These are phyloP conservation scores for Euzetes globulus DNA, from an alignment of 2,888 invertebrate genomes.

Conservation along the genomic window DNA sequence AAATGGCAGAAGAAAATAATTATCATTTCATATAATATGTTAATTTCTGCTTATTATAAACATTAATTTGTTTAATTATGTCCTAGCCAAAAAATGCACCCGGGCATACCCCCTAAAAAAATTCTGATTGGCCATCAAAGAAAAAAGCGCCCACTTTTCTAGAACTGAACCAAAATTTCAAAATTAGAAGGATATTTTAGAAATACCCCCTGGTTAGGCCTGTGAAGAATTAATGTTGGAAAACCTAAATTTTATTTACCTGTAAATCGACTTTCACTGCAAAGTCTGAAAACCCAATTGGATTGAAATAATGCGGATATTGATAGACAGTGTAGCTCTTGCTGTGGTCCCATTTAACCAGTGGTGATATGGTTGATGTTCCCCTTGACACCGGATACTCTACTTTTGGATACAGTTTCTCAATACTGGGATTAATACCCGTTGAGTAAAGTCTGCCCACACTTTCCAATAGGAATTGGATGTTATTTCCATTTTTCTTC, in stretches of 20 bases:
- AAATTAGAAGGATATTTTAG: too few relatives aligned
- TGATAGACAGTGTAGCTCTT: constrained; percentile 7
- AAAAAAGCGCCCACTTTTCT: too few relatives aligned
- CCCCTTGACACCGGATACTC: constrained; percentile 75
- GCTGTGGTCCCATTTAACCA: constrained; percentile 40
- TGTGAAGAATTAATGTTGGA: not conserved
- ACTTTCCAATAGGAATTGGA: constrained; percentile 19
- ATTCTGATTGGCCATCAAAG: too few relatives aligned
- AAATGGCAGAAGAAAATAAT: too few relatives aligned
- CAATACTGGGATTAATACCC: constrained; percentile 22
- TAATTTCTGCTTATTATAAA: too few relatives aligned
- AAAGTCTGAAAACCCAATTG: constrained; percentile 10
- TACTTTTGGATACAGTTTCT: constrained; percentile 46
- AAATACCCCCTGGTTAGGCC: too few relatives aligned
- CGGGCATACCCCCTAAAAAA: too few relatives aligned
- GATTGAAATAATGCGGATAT: constrained; percentile 30
- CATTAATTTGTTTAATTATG: too few relatives aligned
- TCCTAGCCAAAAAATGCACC: too few relatives aligned
- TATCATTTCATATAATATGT: too few relatives aligned
- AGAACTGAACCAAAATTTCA: too few relatives aligned
- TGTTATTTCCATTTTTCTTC: constrained; percentile 31
- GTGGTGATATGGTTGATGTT: constrained; percentile 52
- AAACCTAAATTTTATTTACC: not conserved
- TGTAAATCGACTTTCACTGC: not conserved
- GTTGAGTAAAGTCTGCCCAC: constrained; percentile 30